These are phyloP conservation scores for Eptatretus burgeri DNA, from an alignment of 2,113 vertebrate genomes.

Conservation along the genomic window DNA sequence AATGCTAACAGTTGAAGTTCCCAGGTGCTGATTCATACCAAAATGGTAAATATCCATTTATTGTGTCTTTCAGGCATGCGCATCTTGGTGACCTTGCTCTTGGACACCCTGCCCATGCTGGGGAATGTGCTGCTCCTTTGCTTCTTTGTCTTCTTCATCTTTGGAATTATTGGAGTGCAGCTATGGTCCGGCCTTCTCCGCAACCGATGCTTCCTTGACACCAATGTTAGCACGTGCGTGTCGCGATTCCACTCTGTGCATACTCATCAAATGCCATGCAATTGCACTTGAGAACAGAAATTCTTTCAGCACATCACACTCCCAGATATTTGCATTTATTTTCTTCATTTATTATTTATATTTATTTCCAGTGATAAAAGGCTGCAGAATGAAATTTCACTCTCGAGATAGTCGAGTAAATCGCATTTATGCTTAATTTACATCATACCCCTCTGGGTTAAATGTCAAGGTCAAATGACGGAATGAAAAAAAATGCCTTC, in stretches of 20 bases:
- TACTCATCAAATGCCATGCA: not conserved
- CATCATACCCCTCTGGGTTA: too few species aligned
- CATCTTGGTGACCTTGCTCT: not conserved
- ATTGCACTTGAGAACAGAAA: not conserved
- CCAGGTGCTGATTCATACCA: too few species aligned
- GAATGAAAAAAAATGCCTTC: too few species aligned
- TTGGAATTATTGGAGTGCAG: constrained; percentile 3
- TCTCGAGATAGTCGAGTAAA: too few species aligned
- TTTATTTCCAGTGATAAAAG: not conserved
- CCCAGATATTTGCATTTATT: not conserved
- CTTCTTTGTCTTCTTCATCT: constrained; percentile 5
- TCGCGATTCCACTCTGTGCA: not conserved
- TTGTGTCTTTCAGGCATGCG: not conserved
- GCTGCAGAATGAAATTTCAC: not conserved
- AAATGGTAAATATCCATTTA: too few species aligned
- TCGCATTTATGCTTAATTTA: too few species aligned
- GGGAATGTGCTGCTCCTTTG: constrained; percentile 5
- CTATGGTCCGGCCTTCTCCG: constrained; percentile 4
- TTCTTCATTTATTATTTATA: not conserved
- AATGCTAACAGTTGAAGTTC: too few species aligned
- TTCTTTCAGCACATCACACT: too few species aligned
- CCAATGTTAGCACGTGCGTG: constrained; percentile 1
- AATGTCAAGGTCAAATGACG: too few species aligned
- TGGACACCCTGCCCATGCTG: constrained; percentile 6
- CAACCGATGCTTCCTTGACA: constrained; percentile 1